Percentiles rank a stretch among this genome's conserved stretches.
Conservation (phyloP, 2,797 vertebrate genomes). For the Micromesistius poutassou region DNA sequence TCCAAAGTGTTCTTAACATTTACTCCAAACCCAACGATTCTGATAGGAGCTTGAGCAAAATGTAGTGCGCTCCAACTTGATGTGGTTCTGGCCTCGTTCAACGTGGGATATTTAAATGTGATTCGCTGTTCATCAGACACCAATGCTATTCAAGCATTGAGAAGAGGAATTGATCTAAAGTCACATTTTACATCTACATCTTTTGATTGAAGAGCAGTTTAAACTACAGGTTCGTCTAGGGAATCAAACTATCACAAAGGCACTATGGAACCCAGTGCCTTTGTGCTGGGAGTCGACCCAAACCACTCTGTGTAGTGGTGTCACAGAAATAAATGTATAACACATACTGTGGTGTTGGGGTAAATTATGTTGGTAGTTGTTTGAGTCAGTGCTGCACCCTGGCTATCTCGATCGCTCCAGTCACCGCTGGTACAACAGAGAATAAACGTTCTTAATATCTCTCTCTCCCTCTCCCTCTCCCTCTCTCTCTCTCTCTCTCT, state of each 20-base stretch:
- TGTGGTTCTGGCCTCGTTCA: neutral
- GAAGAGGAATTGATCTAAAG: neutral
- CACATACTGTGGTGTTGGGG: neutral
- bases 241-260: too few species aligned
- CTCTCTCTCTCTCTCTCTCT: neutral
- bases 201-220: too few species aligned
- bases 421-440: neutral
- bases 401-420: neutral
- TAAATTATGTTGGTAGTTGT: neutral
- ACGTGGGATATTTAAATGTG: neutral
- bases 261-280: too few species aligned
- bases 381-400: neutral
- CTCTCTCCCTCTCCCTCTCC: neutral
- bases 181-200: too few species aligned
- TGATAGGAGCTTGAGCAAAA: neutral
- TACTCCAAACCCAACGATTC: neutral
- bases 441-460: constrained; percentile 10
- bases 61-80: neutral
- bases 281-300: neutral
- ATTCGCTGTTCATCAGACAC: too few species aligned
- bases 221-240: too few species aligned
- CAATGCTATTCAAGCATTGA: too few species aligned
- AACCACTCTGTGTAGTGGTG: neutral
- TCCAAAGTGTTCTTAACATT: neutral
- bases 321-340: neutral